Conservation (phyloP, 2,888 invertebrate species). For the Phyllotreta cruciferae region DNA sequence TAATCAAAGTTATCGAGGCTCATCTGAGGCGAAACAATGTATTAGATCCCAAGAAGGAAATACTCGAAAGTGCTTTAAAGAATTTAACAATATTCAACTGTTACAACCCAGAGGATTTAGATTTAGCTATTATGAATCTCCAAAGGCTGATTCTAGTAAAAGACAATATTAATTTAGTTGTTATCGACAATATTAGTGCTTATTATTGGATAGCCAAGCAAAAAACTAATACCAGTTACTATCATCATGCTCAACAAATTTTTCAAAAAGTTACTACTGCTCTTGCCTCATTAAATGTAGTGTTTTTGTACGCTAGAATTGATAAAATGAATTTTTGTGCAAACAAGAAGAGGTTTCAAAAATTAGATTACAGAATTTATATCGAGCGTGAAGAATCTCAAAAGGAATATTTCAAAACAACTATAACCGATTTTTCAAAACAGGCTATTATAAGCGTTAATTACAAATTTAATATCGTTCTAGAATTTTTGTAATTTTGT, state of each 20-base stretch:
- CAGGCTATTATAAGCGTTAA: conserved; percentile 30
- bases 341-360: conserved; percentile 35
- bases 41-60: conserved; percentile 33
- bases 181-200: conserved; percentile 49
- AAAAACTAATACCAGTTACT: conserved; percentile 43
- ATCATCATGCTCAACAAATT: conserved; percentile 42
- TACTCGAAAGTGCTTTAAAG: conserved; percentile 47
- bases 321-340: conserved; percentile 30
- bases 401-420: conserved; percentile 22
- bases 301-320: conserved; percentile 46
- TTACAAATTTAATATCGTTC: conserved; percentile 35
- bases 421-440: conserved; percentile 41
- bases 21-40: conserved; percentile 41
- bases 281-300: conserved; percentile 45
- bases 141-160: conserved; percentile 45
- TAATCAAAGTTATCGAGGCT: conserved; percentile 48
- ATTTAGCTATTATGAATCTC: conserved; percentile 47
- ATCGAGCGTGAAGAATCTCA: conserved; percentile 29
- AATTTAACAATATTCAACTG: conserved; percentile 48
- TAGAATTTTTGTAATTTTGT: conserved; percentile 31
- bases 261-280: conserved; percentile 41
- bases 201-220: conserved; percentile 48
- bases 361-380: conserved; percentile 43
- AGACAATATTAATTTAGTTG: conserved; percentile 43
- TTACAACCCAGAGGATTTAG: conserved; percentile 45